Evolutionary conservation across 2,797 vertebrate genomes (phyloP).

Genomic region (Sylvilagus floridanus): DNA sequence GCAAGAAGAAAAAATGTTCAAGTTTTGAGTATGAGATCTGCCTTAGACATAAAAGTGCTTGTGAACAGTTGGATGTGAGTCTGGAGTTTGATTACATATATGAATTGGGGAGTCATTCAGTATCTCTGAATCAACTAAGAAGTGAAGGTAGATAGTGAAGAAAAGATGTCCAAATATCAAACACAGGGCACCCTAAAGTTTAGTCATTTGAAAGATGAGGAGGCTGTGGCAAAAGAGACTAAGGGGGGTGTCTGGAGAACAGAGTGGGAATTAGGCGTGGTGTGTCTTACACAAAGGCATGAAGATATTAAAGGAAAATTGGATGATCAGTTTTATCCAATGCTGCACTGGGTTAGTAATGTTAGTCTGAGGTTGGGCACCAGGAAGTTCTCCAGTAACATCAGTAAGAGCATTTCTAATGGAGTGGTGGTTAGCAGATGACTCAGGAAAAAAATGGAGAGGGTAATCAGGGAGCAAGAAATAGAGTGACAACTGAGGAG

Average conservation of each 20-base stretch:
- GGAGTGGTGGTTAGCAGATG: not conserved
- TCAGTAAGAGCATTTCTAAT: not conserved
- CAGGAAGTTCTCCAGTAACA: not conserved
- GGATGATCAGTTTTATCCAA: not conserved
- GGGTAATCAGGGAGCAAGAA: not conserved
- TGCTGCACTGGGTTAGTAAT: not conserved
- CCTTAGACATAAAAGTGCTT: not conserved
- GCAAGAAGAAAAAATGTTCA: not conserved
- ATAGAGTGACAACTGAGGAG: not conserved
- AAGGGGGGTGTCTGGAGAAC: not conserved
- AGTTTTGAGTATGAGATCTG: not conserved
- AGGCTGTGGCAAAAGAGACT: not conserved
- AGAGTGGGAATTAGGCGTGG: not conserved
- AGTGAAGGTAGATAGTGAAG: constrained; percentile 39
- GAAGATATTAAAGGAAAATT: not conserved
- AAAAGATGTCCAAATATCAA: not conserved
- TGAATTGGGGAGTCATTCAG: constrained; percentile 12
- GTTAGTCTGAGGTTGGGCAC: not conserved
- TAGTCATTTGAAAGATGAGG: not conserved
- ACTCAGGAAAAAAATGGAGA: not conserved
- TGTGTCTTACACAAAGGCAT: not conserved
- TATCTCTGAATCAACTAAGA: not conserved
- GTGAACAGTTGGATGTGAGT: not conserved
- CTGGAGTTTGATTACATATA: constrained; percentile 16
- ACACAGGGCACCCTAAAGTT: not conserved